Evolutionary conservation across 2,797 vertebrate genomes (phyloP), one percentile per base, ranked within the genome.

Genomic region (Corythornis leucogaster): DNA sequence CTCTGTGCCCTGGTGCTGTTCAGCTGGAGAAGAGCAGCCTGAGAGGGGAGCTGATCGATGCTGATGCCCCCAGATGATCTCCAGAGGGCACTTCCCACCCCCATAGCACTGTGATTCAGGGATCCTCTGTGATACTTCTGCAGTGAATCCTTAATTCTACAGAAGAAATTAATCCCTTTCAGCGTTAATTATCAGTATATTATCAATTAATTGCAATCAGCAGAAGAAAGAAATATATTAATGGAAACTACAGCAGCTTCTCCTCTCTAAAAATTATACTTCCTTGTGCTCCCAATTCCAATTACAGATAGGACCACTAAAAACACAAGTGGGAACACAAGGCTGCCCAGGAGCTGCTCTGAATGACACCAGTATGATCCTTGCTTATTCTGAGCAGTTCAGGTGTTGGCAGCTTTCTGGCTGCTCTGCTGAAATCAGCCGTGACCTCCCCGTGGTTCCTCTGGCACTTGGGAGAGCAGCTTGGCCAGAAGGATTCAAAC

Each of bases 171-270:
- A 26, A 83, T 75, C 81, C 63, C 42, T 82, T 83, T 43, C 74
- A 33, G 48, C 51, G 55, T 75, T 88, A 84, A 88, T 87, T 58
- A 90, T 55, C 70, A 48, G 13, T 66, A 90, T 45, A 33, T 61
- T 88, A 88, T 79, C 80, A 90, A 84, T 69, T 88, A 91, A 92
- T 81, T 90, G 51, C 59, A 63, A 59, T 42, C 54, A 71, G 25
- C 24, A 14, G 54, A 46, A 89, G 54, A 66, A 40, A 25, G 2
- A 22, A 3, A 19, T 0, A 24, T 80, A 89, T 84, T 62, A 85
- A 83, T 76, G 59, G 74, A 71, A 92, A 69, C 20, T 22, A 48
- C 28, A 18, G 25, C 62, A 67, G 90, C 25, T 85, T 63, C 63
- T 69, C 28, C 12, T 10, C 28, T 8, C 20, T 54, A 30, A 78